These are phyloP conservation scores for Lampris incognitus DNA, from an alignment of 2,113 vertebrate species.

Conservation along the genomic window DNA sequence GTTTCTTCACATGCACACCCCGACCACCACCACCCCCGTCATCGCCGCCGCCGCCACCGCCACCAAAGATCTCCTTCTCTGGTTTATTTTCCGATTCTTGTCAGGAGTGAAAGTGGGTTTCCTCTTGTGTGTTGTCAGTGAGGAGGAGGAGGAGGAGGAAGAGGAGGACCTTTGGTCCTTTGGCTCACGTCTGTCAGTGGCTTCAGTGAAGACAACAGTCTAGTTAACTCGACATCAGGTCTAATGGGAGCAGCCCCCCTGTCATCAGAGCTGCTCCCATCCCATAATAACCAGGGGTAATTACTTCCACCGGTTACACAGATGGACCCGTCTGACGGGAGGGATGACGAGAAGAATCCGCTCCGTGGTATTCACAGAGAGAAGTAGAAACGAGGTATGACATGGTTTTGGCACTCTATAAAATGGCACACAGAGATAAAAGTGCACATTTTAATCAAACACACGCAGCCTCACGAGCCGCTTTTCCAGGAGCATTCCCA, in stretches of 20 bases:
- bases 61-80: constrained; percentile 9
- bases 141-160: not conserved
- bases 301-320: constrained; percentile 53
- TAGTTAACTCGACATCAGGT: constrained; percentile 49
- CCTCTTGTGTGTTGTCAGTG: not conserved
- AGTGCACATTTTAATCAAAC: too few species aligned
- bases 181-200: constrained; percentile 42
- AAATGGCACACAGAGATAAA: too few species aligned
- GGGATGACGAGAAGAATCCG: not conserved
- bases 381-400: too few species aligned
- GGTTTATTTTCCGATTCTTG: not conserved
- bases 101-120: constrained; percentile 18
- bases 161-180: constrained; percentile 9
- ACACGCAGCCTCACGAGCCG: too few species aligned
- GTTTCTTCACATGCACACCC: constrained; percentile 24
- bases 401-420: too few species aligned
- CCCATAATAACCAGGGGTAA: constrained; percentile 42
- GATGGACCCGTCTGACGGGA: constrained; percentile 21
- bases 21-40: too few species aligned
- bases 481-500: too few species aligned
- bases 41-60: too few species aligned
- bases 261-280: constrained; percentile 39
- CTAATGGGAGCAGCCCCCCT: constrained; percentile 28
- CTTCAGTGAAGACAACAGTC: constrained; percentile 16
- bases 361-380: not conserved